Conservation (phyloP, 2,888 invertebrate genomes). For the Ceratothoa steindachneri region DNA sequence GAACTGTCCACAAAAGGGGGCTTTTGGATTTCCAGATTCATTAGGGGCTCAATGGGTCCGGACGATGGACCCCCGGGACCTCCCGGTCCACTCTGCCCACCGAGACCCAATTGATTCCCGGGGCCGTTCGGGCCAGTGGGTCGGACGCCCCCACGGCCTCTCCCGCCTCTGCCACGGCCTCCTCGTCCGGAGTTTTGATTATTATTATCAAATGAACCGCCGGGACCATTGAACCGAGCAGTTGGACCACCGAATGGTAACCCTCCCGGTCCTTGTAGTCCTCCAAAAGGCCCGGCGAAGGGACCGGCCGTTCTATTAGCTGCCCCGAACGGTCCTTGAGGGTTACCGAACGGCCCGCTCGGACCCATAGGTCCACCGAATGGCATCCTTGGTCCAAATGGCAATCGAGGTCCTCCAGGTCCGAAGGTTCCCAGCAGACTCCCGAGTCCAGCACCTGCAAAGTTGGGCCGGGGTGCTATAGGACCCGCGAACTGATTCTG, state of each 20-base stretch:
- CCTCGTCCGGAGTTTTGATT: too few species aligned
- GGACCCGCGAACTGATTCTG: background rate
- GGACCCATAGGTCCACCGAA: background rate
- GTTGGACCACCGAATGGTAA: constrained; percentile 9
- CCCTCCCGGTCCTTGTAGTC: background rate
- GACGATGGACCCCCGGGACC: background rate
- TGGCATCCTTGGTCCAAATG: background rate
- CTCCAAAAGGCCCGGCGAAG: background rate
- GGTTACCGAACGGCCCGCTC: background rate
- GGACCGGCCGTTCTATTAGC: constrained; percentile 5
- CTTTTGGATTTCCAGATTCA: background rate
- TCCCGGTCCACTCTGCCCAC: background rate
- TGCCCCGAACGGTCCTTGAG: background rate
- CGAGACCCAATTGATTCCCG: background rate
- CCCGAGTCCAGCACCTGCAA: background rate
- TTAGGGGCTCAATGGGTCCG: background rate
- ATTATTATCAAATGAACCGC: too few species aligned
- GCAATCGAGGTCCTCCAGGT: background rate
- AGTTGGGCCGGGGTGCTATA: background rate
- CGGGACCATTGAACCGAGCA: too few species aligned
- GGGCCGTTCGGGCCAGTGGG: background rate
- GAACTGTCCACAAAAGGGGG: background rate
- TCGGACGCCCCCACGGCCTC: background rate
- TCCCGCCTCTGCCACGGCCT: background rate
- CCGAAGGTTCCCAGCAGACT: background rate